A percentile compares a stretch with the other conserved stretches of the same genome.
phyloP scores from a whole-genome alignment of 1,140 invertebrate genomes.

The Heliconius hermathena region DNA sequence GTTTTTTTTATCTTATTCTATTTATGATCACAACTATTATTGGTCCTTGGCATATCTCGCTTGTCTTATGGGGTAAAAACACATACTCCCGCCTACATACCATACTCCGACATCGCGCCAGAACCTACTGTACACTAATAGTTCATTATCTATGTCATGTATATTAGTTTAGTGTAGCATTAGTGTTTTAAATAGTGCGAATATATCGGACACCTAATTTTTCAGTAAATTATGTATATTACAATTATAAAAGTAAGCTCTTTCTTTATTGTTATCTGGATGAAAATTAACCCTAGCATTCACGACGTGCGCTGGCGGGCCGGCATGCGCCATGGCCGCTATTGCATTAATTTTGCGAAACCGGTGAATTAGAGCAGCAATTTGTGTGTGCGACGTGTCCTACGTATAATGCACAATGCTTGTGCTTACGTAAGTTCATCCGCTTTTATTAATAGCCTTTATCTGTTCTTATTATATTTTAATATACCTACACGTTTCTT shows the following conservation, averaged over 20 bases:
- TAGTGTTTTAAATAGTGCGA: too few relatives aligned
- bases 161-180: rapidly evolving
- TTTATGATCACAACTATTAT: too few relatives aligned
- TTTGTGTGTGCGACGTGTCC: conserved; percentile 72
- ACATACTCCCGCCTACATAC: too few relatives aligned
- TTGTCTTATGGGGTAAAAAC: too few relatives aligned
- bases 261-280: not conserved
- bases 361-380: conserved; percentile 74
- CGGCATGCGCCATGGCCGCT: conserved; percentile 51
- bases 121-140: too few relatives aligned
- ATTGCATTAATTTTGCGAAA: conserved; percentile 73
- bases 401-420: conserved; percentile 58
- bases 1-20: too few relatives aligned
- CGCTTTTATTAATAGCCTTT: conserved; percentile 30
- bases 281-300: conserved; percentile 34
- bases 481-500: not conserved
- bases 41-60: too few relatives aligned
- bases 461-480: not conserved
- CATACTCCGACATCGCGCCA: too few relatives aligned
- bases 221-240: too few relatives aligned
- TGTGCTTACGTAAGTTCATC: conserved; percentile 47
- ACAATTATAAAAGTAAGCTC: not conserved
- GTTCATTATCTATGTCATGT: too few relatives aligned
- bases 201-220: too few relatives aligned
- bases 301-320: conserved; percentile 32